These are phyloP conservation scores for Drosophila murphyi DNA, from an alignment of 1,140 invertebrate genomes.

Conservation along the genomic window DNA sequence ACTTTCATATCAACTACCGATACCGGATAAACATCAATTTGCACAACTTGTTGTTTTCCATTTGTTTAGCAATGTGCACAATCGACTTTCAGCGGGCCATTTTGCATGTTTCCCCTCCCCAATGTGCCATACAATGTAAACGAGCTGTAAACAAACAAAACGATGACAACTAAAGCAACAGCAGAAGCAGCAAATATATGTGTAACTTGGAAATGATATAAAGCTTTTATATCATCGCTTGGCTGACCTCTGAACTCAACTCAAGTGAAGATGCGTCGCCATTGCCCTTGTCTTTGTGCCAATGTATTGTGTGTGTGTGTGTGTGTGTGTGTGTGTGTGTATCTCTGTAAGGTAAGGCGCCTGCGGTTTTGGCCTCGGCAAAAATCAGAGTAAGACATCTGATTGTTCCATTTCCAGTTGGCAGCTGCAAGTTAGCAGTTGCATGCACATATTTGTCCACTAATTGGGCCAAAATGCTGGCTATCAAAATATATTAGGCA, in stretches of 20 bases:
- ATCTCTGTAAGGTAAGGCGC: conserved; percentile 11
- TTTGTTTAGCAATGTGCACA: conserved; percentile 8
- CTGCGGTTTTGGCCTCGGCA: conserved; percentile 24
- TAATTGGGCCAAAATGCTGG: conserved; percentile 34
- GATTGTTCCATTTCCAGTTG: conserved; percentile 21
- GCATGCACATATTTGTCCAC: conserved; percentile 21
- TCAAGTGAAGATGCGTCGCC: not conserved
- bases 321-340: not conserved
- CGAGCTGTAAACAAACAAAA: conserved; percentile 16
- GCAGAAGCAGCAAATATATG: not conserved
- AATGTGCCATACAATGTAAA: conserved; percentile 9
- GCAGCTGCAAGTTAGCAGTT: not conserved
- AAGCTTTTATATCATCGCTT: conserved; percentile 9
- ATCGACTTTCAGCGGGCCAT: not conserved
- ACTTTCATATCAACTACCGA: conserved; percentile 27
- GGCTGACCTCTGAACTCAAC: conserved; percentile 17
- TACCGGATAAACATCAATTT: not conserved
- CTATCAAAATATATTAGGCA: conserved; percentile 21
- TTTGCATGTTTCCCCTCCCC: not conserved
- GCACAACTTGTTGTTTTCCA: not conserved
- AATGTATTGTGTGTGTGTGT: not conserved
- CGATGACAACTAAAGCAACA: not conserved
- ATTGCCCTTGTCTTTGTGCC: conserved; percentile 34
- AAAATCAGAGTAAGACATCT: not conserved
- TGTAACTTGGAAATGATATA: not conserved